Base-by-base conservation (phyloP, 2,797 vertebrate genomes). In the Sebastes nivosus region DNA sequence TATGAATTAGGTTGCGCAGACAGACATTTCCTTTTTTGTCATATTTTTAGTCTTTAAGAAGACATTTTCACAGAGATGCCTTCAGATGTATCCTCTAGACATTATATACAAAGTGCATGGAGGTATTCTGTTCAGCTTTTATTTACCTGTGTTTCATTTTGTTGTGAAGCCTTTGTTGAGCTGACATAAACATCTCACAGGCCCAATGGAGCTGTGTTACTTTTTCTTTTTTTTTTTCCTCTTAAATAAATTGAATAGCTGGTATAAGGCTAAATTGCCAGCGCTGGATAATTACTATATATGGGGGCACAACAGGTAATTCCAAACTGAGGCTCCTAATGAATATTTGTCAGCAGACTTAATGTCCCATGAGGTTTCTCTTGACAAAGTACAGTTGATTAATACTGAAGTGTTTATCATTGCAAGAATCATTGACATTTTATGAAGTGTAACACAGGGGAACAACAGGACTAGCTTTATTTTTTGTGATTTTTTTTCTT, bases 261-360 rank as follows among this genome's bases (percentile, higher is more conserved):
- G 50, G 58, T 70, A 42, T 42, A 27, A 64, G 67, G 75, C 64
- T 86, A 87, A 89, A 85, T 90, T 87, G 70, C 72, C 79, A 76
- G 63, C 60, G 75, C 67, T 89, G 72, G 75, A 86, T 91, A 81
- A 86, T 77, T 90, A 67, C 81, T 72, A 79, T 85, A 87, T 79
- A 75, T 58, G 59, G 70, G 70, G 65, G 63, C 42, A 86, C 67
- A 72, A 80, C 36, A 63, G 67, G 70, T 86, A 54, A 81, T 77
- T 78, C 70, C 64, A 77, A 81, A 81, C 50, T 70, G 70, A 79
- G 64, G 80, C 85, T 89, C 77, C 76, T 88, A 89, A 85, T 92
- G 81, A 88, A 85, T 86, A 87, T 90, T 84, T 88, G 84, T 88
- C 87, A 83, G 86, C 79, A 83, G 68, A 81, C 66, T 67, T 85